phyloP scores from a whole-genome alignment of 2,888 invertebrate species.

The Caenorhabditis sp. region DNA sequence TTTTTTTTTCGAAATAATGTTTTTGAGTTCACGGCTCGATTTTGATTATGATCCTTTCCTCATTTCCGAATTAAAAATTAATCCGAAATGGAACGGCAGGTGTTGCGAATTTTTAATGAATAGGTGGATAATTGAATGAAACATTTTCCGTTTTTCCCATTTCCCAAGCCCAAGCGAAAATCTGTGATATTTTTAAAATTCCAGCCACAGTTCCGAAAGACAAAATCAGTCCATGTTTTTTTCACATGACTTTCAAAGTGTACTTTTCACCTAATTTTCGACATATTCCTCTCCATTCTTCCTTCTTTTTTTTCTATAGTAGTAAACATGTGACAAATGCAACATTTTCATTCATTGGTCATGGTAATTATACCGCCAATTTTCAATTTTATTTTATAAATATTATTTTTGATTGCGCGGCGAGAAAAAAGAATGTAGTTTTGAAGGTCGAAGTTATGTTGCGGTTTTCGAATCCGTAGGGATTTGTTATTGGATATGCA shows the following conservation, averaged over 20 bases:
- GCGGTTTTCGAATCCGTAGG: no score
- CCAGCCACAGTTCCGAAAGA: not conserved
- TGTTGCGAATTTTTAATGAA: not conserved
- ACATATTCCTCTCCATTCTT: not conserved
- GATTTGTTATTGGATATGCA: no score
- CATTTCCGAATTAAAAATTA: not conserved
- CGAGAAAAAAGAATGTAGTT: conserved; percentile 26
- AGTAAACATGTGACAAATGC: not conserved
- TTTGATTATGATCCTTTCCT: no score
- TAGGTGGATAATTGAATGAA: not conserved
- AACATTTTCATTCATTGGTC: conserved; percentile 2
- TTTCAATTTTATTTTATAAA: conserved; percentile 2
- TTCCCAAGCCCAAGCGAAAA: no score
- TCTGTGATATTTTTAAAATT: not conserved
- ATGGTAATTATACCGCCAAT: no score
- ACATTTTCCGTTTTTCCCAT: not conserved
- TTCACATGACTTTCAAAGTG: not conserved
- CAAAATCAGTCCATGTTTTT: not conserved
- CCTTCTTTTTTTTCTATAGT: no score
- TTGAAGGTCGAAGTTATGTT: no score
- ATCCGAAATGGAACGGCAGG: not conserved
- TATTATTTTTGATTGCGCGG: conserved; percentile 10
- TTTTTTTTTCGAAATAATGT: no score
- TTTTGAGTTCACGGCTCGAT: not conserved
- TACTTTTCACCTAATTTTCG: not conserved